Base-by-base conservation (phyloP, 2,797 vertebrate genomes). In the Heliangelus exortis region DNA sequence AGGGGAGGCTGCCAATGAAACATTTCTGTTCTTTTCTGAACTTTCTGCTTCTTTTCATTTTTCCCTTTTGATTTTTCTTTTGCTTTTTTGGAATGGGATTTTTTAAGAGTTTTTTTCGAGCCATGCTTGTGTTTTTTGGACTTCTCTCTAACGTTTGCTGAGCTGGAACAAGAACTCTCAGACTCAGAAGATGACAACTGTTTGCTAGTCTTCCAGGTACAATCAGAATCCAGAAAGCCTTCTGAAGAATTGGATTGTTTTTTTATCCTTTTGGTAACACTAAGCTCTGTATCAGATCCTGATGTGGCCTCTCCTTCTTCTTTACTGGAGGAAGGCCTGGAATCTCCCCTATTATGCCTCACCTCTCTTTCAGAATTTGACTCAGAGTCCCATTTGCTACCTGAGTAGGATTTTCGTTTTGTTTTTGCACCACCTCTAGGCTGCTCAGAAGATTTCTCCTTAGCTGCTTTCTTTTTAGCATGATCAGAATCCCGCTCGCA, bases 1-100 rank as follows among this genome's bases (percentile, higher is more conserved):
- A 99, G 96, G 0, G 99, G 99, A 9, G 99, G 99, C 94, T 99
- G 99, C 99, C 99, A 99, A 69, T 99, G 99, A 92, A 99, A 99
- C 1, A 95, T 97, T 88, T 99, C 99, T 91, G 99, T 99, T 83
- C 98, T 98, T 90, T 99, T 99, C 75, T 98, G 98, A 78, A 98
- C 98, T 96, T 99, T 99, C 68, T 95, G 97, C 85, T 98, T 98
- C 95, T 99, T 99, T 10, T 98, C 98, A 82, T 99, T 98, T 92
- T 99, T 99, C 10, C 96, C 95, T 97, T 99, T 99, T 4, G 96
- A 96, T 84, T 98, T 98, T 50, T 98, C 98, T 68, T 98, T 98
- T 2, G 51, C 41, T 45, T 99, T 95, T 96, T 97, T 98, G 85
- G 97, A 94, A 80, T 98, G 96, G 83, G 97, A 90, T 94, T 98